phyloP scores from a whole-genome alignment of 2,113 vertebrate species.

The Chamaea fasciata region DNA sequence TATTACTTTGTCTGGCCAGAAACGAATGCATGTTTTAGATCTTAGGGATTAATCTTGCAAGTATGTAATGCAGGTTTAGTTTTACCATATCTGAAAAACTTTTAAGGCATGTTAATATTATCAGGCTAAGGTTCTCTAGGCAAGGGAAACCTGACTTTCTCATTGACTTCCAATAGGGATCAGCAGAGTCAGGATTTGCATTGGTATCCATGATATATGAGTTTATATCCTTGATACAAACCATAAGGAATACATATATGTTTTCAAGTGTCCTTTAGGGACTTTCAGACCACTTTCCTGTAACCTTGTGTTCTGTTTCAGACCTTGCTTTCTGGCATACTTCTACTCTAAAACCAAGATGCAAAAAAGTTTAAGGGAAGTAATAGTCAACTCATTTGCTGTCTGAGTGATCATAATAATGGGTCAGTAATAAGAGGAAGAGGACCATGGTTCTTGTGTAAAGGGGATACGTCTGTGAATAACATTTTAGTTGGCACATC shows the following conservation, averaged over 20 bases:
- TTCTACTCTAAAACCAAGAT: not conserved
- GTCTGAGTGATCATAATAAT: not conserved
- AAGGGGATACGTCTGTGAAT: not conserved
- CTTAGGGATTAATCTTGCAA: not conserved
- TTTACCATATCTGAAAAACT: not conserved
- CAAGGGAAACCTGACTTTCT: not conserved
- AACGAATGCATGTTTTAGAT: not conserved
- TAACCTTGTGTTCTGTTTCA: not conserved
- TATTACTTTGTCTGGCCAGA: not conserved
- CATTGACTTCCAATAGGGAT: not conserved
- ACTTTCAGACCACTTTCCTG: not conserved
- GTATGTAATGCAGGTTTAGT: not conserved
- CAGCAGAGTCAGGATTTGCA: not conserved
- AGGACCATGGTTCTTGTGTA: not conserved
- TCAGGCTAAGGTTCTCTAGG: not conserved
- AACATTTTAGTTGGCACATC: not conserved
- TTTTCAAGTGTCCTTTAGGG: not conserved
- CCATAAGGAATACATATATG: not conserved
- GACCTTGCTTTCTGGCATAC: not conserved
- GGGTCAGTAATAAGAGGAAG: not conserved
- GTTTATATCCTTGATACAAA: not conserved
- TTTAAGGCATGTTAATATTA: not conserved
- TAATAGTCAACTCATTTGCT: not conserved
- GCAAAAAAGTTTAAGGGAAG: not conserved
- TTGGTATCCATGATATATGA: not conserved